Base-by-base conservation (phyloP, 2,113 vertebrate genomes). In the Empidonax traillii region DNA sequence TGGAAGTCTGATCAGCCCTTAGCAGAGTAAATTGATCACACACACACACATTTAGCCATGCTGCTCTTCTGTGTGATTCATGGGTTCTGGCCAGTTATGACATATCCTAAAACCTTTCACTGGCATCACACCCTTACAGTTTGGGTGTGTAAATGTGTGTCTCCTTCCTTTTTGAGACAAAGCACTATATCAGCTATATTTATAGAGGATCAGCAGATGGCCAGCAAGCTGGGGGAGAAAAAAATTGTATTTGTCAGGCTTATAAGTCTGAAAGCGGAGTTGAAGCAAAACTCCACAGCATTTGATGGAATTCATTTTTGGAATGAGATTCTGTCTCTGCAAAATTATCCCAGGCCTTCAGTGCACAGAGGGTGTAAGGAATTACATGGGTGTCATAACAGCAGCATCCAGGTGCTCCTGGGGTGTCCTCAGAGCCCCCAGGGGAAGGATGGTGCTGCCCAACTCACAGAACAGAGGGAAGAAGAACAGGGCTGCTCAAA, bases 191-290 rank as follows among this genome's bases (percentile, higher is more conserved):
- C 85, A 91, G 19, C 74, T 93, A 56, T 94, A 92, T 91, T 95
- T 95, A 80, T 79, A 87, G 69, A 89, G 58, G 77, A 89, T 93
- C 83, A 92, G 86, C 96, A 96, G 92, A 97, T 96, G 95, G 96
- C 69, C 89, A 93, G 77, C 86, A 95, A 90, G 90, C 92, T 95
- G 95, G 46, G 65, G 47, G 17, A 9, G 46, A 79, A 79, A 85
- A 85, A 86, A 81, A 52, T 20, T 58, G 3, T 51, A 87, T 92
- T 74, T 94, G 47, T 94, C 85, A 95, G 82, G 68, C 47, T 94
- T 92, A 71, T 85, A 93, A 90, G 92, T 90, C 88, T 84, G 56
- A 80, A 86, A 88, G 56, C 22, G 52, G 52, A 88, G 28, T 91
- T 92, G 59, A 75, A 88, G 61, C 23, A 82, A 91, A 93, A 63